A percentile compares a stretch with the other conserved stretches of the same genome.
These are phyloP conservation scores for Polypterus senegalus DNA, from an alignment of 2,113 vertebrate species.

Conservation along the genomic window DNA sequence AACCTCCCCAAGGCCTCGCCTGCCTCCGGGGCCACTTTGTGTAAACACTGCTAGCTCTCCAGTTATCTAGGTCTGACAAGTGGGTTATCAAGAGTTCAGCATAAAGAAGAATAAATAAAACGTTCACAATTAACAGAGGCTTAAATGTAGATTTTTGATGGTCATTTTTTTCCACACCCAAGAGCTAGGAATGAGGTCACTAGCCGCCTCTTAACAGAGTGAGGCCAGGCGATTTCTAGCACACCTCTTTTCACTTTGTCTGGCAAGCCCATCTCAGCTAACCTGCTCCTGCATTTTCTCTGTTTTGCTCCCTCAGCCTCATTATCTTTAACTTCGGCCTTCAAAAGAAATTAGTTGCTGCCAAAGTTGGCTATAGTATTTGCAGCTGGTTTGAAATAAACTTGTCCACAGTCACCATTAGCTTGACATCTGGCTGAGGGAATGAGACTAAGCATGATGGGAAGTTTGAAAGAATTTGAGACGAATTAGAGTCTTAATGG, in stretches of 20 bases:
- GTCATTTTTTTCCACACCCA: too few species aligned
- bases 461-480: constrained; percentile 16
- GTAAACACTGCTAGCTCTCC: neutral
- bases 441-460: constrained; percentile 24
- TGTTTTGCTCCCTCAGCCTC: too few species aligned
- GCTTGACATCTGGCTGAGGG: constrained; percentile 34
- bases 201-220: too few species aligned
- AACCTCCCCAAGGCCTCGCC: neutral
- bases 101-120: neutral
- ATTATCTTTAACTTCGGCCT: neutral
- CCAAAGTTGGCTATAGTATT: constrained; percentile 35
- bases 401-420: constrained; percentile 27
- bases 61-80: neutral
- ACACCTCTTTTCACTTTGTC: too few species aligned
- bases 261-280: too few species aligned
- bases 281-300: too few species aligned
- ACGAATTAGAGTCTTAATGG: constrained; percentile 26
- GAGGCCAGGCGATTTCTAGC: too few species aligned
- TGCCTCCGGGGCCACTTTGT: neutral
- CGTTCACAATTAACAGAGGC: too few species aligned
- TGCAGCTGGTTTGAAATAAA: constrained; percentile 42
- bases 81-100: neutral
- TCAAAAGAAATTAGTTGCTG: constrained; percentile 7
- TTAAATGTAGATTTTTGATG: too few species aligned
- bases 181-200: too few species aligned